A percentile compares a stretch with the other conserved stretches of the same genome.
Conservation (phyloP, 2,113 vertebrate species). For the Antennarius striatus region DNA sequence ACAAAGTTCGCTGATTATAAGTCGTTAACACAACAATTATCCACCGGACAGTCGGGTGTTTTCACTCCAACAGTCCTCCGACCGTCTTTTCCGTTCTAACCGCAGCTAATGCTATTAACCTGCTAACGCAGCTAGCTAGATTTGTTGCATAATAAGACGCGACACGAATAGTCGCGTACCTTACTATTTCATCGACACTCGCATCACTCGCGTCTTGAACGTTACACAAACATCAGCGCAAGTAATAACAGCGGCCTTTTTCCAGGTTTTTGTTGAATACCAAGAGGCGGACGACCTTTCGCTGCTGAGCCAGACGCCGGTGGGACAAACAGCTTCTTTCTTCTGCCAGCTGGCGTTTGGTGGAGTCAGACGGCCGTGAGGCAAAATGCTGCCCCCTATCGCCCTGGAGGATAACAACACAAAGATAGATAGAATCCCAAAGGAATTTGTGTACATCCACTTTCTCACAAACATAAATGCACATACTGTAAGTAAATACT, state of each 20-base stretch:
- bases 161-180: conserved; percentile 39
- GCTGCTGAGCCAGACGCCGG: conserved; percentile 62
- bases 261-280: not conserved
- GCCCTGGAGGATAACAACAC: conserved; percentile 27
- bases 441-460: too few relatives aligned
- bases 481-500: too few relatives aligned
- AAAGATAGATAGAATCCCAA: too few relatives aligned
- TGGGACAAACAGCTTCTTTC: conserved; percentile 62
- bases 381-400: conserved; percentile 39
- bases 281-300: conserved; percentile 65
- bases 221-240: too few relatives aligned
- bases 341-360: conserved; percentile 8
- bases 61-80: not conserved
- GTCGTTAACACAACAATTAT: not conserved
- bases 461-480: too few relatives aligned
- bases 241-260: not conserved
- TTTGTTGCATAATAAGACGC: conserved; percentile 49
- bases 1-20: not conserved
- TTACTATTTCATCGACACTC: conserved; percentile 5
- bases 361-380: not conserved
- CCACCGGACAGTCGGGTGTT: not conserved
- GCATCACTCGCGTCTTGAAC: conserved; percentile 15
- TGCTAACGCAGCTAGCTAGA: conserved; percentile 50
- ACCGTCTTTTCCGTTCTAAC: too few relatives aligned
- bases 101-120: not conserved